These are phyloP conservation scores for Phragmatobia fuliginosa DNA, from an alignment of 2,888 invertebrate species.

Conservation along the genomic window DNA sequence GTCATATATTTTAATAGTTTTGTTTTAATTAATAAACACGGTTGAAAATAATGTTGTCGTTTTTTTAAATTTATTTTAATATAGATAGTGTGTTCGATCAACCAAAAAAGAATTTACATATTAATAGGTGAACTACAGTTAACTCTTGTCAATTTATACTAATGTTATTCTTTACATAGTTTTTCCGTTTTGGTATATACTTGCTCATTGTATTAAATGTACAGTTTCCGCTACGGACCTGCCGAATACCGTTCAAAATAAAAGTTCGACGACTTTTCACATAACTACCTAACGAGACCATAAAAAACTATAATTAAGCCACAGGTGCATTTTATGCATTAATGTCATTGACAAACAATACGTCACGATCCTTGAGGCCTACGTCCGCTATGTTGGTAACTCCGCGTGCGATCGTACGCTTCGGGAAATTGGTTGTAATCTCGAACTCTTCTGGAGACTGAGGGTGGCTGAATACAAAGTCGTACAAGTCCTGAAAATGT, in stretches of 20 bases:
- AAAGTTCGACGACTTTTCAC: slow-evolving; percentile 19
- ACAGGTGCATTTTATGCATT: slow-evolving; percentile 88
- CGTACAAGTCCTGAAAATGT: slow-evolving; percentile 93
- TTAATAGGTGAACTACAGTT: neutral
- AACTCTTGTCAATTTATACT: neutral
- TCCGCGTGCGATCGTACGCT: slow-evolving; percentile 91
- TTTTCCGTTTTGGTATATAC: neutral
- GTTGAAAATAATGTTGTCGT: no score
- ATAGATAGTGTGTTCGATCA: no score
- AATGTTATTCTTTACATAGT: slow-evolving; percentile 5
- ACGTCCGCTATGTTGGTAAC: slow-evolving; percentile 89
- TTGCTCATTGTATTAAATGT: slow-evolving; percentile 40
- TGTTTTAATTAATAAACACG: no score
- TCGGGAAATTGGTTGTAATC: slow-evolving; percentile 98
- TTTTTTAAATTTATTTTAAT: no score
- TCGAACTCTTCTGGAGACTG: slow-evolving; percentile 97
- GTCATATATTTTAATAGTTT: no score
- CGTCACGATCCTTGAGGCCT: slow-evolving; percentile 95
- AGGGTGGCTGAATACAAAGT: slow-evolving; percentile 98
- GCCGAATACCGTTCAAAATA: slow-evolving; percentile 20
- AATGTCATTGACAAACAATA: slow-evolving; percentile 97
- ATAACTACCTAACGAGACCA: slow-evolving; percentile 6
- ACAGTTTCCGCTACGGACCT: slow-evolving; percentile 36
- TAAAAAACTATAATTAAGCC: neutral
- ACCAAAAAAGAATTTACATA: neutral